Percentiles rank a stretch among this genome's conserved stretches.
phyloP scores from a whole-genome alignment of 2,797 vertebrate genomes.

The Odontamblyopus lacepedii region DNA sequence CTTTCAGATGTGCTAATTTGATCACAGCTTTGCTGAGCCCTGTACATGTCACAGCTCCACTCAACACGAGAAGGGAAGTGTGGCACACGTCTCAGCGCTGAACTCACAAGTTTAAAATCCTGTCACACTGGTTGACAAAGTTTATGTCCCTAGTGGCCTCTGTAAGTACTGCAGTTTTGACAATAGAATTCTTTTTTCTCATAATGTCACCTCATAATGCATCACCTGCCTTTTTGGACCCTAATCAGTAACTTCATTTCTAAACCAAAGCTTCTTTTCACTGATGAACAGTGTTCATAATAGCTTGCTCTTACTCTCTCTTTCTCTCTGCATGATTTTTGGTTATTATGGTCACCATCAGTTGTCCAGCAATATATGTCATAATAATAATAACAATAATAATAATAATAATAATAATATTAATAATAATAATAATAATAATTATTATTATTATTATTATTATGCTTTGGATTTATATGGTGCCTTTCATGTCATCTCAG shows the following conservation, averaged over 20 bases:
- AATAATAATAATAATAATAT: no score
- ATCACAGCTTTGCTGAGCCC: conserved; percentile 40
- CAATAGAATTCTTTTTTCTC: no score
- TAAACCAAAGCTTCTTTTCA: no score
- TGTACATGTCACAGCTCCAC: conserved; percentile 34
- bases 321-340: neutral
- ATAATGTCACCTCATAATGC: no score
- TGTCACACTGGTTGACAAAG: neutral
- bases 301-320: neutral
- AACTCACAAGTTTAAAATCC: neutral
- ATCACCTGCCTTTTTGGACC: neutral
- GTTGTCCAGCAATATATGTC: no score
- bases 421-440: no score
- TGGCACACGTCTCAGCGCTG: conserved; percentile 1
- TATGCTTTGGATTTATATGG: no score
- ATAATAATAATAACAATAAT: no score
- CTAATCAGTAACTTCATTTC: neutral
- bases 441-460: no score
- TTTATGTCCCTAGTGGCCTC: neutral
- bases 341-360: no score
- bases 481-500: no score
- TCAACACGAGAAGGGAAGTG: conserved; percentile 12
- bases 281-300: no score
- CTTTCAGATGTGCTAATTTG: conserved; percentile 58
- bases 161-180: neutral